Evolutionary conservation across 2,797 vertebrate genomes (phyloP), one percentile per base, ranked within the genome.

Genomic region (Propithecus perrieri): DNA sequence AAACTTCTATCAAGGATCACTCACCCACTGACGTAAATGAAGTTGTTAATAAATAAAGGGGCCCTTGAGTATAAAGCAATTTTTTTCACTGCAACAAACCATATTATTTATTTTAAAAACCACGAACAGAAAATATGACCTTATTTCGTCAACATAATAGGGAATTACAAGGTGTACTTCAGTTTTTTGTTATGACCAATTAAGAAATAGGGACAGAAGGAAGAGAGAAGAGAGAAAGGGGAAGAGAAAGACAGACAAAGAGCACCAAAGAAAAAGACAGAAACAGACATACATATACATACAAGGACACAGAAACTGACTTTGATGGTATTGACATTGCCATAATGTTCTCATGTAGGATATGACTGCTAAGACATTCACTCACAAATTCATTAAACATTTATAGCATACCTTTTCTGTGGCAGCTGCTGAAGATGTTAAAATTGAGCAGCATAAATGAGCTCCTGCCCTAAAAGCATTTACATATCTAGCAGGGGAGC

Each of bases 101-200:
- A 63, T 67, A 46, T 89, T 74, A 63, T n/a, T 71, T 95, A 46
- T 90, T 93, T 67, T 50, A 86, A 75, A 96, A 91, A 76, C 7
- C 59, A 67, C 35, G n/a, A 96, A 59, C 5, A 69, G 26, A 86
- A 89, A 85, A 89, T 55, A 50, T 75, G 13, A 79, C 26, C 17
- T 85, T 71, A 89, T 75, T 92, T 50, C 35, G 38, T 76, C 61
- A 95, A 76, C 50, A 63, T 95, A 90, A 80, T 50, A 65, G 38
- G 63, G 30, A 80, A 89, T 89, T 57, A 85, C 30, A 67, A 90
- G 30, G 28, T 89, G 9, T 63, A 53, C 26, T 85, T 89, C 30
- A 76, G 20, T 81, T 53, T 53, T 87, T 38, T 83, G 63, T 85
- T 85, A 71, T 30, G 26, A 61, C 17, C 61, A 74, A 43, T 72